Conservation (phyloP, 2,797 vertebrate species). For the Leptodactylus fallax region DNA sequence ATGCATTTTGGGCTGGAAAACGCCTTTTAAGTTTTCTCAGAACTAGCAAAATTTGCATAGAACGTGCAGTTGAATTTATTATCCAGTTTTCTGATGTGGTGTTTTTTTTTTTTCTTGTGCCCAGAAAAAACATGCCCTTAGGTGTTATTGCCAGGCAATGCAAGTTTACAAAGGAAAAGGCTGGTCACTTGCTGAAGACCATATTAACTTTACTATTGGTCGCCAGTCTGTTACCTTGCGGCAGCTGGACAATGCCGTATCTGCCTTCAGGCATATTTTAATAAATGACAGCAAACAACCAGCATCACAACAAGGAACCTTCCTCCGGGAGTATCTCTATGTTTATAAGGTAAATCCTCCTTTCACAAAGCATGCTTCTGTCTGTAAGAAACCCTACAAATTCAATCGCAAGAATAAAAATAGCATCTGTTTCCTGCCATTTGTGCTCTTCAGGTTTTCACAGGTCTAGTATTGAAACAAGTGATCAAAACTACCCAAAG, state of each 20-base stretch:
- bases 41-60: neutral
- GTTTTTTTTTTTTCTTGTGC: neutral
- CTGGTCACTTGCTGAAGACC: constrained; percentile 97
- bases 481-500: neutral
- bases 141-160: constrained; percentile 98
- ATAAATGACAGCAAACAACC: constrained; percentile 95
- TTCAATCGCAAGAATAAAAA: neutral
- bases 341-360: constrained; percentile 87
- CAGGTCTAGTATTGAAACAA: too few relatives aligned
- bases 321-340: constrained; percentile 96
- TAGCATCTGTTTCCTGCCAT: neutral
- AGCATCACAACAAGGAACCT: constrained; percentile 90
- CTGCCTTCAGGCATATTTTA: constrained; percentile 93
- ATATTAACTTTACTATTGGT: constrained; percentile 98
- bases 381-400: neutral
- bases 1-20: too few relatives aligned
- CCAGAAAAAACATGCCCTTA: constrained; percentile 92
- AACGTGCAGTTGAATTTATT: neutral
- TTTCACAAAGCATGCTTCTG: neutral
- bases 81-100: neutral
- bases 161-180: constrained; percentile 96
- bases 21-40: too few relatives aligned
- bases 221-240: constrained; percentile 93
- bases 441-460: neutral
- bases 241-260: constrained; percentile 89